phyloP scores from a whole-genome alignment of 2,888 invertebrate genomes.

The Polylopha cassiicola region DNA sequence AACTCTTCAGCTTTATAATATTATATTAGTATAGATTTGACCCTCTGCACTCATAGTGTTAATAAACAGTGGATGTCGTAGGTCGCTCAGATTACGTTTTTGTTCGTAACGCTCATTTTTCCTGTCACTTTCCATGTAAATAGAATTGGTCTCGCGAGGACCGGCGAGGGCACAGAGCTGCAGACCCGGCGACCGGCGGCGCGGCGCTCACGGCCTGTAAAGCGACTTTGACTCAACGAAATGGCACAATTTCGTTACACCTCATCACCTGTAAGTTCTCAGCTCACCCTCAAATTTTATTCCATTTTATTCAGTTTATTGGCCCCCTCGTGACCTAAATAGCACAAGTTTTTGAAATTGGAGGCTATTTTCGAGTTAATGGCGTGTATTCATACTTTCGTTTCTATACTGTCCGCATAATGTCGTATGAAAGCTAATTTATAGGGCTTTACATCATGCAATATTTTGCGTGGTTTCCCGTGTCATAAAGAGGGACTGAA shows the following conservation, averaged over 20 bases:
- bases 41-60: no score
- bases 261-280: constrained; percentile 35
- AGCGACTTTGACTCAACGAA: constrained; percentile 30
- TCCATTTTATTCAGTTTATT: constrained; percentile 18
- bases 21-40: no score
- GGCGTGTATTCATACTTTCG: constrained; percentile 21
- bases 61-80: no score
- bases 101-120: constrained; percentile 30
- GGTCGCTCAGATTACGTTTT: constrained; percentile 28
- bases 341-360: constrained; percentile 17
- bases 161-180: constrained; percentile 37
- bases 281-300: constrained; percentile 31
- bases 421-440: constrained; percentile 21
- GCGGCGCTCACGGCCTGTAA: constrained; percentile 21
- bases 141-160: constrained; percentile 48
- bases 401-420: constrained; percentile 20
- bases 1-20: no score
- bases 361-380: constrained; percentile 17
- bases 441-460: constrained; percentile 21
- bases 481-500: constrained; percentile 10
- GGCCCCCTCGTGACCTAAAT: constrained; percentile 11
- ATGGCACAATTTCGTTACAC: constrained; percentile 35
- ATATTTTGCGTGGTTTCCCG: constrained; percentile 19
- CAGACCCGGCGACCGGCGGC: constrained; percentile 24
- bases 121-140: constrained; percentile 48